phyloP scores from a whole-genome alignment of 2,113 vertebrate species.

The Sinocyclocheilus grahami region DNA sequence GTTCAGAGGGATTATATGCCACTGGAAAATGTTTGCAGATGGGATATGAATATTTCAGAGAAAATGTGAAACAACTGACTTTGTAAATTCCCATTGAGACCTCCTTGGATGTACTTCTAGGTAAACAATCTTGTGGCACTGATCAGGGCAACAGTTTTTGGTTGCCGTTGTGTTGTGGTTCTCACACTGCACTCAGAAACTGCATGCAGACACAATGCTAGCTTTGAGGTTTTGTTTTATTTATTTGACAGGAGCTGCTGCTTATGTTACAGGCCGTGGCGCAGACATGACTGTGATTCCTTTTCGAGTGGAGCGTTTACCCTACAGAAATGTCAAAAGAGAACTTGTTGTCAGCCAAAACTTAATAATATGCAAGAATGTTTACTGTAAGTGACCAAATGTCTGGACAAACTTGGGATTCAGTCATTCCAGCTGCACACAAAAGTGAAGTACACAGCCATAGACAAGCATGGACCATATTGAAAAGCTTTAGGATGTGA shows the following conservation, averaged over 20 bases:
- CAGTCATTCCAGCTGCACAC: not conserved
- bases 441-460: not conserved
- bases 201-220: slow-evolving; percentile 16
- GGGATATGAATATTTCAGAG: slow-evolving; percentile 11
- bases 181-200: not conserved
- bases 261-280: not conserved
- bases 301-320: not conserved
- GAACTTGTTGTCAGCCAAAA: not conserved
- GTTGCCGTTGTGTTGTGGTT: slow-evolving; percentile 9
- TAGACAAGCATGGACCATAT: not conserved
- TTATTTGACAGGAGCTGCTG: slow-evolving; percentile 33
- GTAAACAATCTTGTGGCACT: not conserved
- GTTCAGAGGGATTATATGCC: slow-evolving; percentile 24
- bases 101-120: not conserved
- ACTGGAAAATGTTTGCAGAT: slow-evolving; percentile 24
- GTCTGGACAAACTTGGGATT: slow-evolving; percentile 15
- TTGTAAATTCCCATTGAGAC: slow-evolving; percentile 25
- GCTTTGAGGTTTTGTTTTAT: slow-evolving; percentile 48
- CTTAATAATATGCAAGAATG: not conserved
- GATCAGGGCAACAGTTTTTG: not conserved
- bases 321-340: not conserved
- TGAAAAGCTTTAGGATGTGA: not conserved
- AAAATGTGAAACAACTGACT: slow-evolving; percentile 31
- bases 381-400: not conserved
- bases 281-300: not conserved